Conservation (phyloP, 2,888 invertebrate species). For the Anorthoa munda region DNA sequence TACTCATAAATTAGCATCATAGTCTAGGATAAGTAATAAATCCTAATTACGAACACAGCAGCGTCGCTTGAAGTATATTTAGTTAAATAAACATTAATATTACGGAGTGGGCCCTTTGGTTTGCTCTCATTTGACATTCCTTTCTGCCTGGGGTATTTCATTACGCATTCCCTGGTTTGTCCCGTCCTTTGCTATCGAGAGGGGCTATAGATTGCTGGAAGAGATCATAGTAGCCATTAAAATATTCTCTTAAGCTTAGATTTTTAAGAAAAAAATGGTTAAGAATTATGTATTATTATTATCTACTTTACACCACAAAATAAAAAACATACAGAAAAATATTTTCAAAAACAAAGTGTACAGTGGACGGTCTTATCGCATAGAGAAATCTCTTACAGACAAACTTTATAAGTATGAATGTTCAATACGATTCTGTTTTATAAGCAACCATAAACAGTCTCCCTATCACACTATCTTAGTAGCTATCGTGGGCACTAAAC, state of each 20-base stretch:
- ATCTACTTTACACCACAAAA: too few species aligned
- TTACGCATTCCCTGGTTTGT: constrained; percentile 74
- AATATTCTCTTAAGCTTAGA: background rate
- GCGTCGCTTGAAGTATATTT: constrained; percentile 67
- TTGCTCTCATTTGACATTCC: constrained; percentile 78
- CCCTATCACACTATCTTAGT: too few species aligned
- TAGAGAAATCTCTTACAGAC: too few species aligned
- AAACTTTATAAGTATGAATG: too few species aligned
- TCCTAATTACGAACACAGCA: constrained; percentile 46
- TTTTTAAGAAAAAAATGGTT: too few species aligned
- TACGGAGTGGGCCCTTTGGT: constrained; percentile 70
- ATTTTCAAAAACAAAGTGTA: too few species aligned
- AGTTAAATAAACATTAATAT: constrained; percentile 76
- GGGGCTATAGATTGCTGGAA: constrained; percentile 43
- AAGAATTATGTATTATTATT: too few species aligned
- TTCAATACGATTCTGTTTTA: too few species aligned
- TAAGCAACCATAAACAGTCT: too few species aligned
- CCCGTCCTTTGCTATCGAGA: constrained; percentile 49
- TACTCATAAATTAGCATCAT: constrained; percentile 45
- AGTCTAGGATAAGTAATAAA: constrained; percentile 43
- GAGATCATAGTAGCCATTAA: background rate
- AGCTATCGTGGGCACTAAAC: too few species aligned
- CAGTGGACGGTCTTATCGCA: too few species aligned
- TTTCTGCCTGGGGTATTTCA: constrained; percentile 75
- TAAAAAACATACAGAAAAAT: too few species aligned